phyloP scores from a whole-genome alignment of 2,888 invertebrate species.

The Ennomos erosarius region DNA sequence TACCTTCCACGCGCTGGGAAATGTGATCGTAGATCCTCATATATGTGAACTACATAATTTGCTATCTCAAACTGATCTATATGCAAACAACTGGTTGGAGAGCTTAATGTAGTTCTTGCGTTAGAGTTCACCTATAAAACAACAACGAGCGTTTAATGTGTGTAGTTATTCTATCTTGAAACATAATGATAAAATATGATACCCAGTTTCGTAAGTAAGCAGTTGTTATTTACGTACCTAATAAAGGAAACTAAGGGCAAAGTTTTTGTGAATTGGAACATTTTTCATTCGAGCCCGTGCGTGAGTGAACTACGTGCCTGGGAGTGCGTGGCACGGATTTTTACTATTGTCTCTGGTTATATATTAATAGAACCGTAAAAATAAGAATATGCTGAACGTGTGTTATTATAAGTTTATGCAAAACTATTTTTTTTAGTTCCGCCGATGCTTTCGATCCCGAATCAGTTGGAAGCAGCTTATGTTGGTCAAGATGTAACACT shows the following conservation, averaged over 20 bases:
- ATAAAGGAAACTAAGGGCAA: slow-evolving; percentile 46
- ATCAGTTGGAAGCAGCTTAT: slow-evolving; percentile 96
- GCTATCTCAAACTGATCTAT: slow-evolving; percentile 39
- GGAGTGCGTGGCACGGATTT: slow-evolving; percentile 55
- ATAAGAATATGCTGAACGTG: slow-evolving; percentile 35
- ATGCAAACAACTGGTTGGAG: slow-evolving; percentile 36
- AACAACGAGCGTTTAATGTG: slow-evolving; percentile 33
- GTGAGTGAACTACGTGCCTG: slow-evolving; percentile 55
- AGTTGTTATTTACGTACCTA: slow-evolving; percentile 43
- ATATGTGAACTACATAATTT: slow-evolving; percentile 36
- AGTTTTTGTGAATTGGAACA: slow-evolving; percentile 54
- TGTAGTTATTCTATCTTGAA: slow-evolving; percentile 28
- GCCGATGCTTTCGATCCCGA: slow-evolving; percentile 96
- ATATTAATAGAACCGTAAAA: slow-evolving; percentile 40
- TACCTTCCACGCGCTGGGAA: slow-evolving; percentile 40
- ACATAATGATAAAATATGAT: slow-evolving; percentile 29
- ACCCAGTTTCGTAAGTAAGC: slow-evolving; percentile 33
- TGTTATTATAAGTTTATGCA: slow-evolving; percentile 37
- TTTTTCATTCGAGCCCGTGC: slow-evolving; percentile 55
- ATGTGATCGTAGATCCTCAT: slow-evolving; percentile 31
- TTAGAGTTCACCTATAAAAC: slow-evolving; percentile 32
- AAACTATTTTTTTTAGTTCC: slow-evolving; percentile 87
- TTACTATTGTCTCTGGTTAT: slow-evolving; percentile 48
- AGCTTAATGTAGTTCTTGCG: slow-evolving; percentile 40
- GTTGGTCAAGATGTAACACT: slow-evolving; percentile 94